Conservation (phyloP, 53 echinoderm and acorn worm genomes). For the Arbacia lixula region DNA sequence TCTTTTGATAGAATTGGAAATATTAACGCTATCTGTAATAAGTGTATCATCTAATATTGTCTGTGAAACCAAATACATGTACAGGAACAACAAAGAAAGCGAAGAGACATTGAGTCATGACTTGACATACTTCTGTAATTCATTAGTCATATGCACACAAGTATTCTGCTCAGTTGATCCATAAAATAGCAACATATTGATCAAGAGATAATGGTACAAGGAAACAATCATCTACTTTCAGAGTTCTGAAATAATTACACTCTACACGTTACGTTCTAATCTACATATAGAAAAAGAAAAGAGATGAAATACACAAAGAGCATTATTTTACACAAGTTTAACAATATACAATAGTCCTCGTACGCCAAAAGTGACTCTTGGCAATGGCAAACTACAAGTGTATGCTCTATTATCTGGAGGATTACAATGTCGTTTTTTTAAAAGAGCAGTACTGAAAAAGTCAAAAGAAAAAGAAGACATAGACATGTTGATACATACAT, state of each 20-base stretch:
- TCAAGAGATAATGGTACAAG: slow-evolving; percentile 34
- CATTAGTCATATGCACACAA: slow-evolving; percentile 63
- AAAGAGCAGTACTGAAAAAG: slow-evolving; percentile 59
- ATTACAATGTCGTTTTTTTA: slow-evolving; percentile 26
- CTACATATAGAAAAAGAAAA: slow-evolving; percentile 34
- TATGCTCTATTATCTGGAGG: slow-evolving; percentile 15
- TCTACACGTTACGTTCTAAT: slow-evolving; percentile 27
- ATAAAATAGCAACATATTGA: slow-evolving; percentile 63
- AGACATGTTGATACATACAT: slow-evolving; percentile 26
- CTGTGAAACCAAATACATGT: no score
- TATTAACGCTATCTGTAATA: no score
- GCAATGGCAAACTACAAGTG: slow-evolving; percentile 39
- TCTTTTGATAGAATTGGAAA: no score
- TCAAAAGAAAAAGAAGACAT: slow-evolving; percentile 7
- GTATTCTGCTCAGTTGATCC: slow-evolving; percentile 64
- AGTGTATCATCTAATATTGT: no score
- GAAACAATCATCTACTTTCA: background rate
- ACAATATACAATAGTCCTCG: slow-evolving; percentile 37
- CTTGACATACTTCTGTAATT: slow-evolving; percentile 62
- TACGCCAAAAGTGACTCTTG: slow-evolving; percentile 13
- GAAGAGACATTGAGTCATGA: background rate
- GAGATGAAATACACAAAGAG: slow-evolving; percentile 54
- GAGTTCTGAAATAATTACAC: background rate
- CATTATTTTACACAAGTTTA: slow-evolving; percentile 52
- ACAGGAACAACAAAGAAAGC: no score